Evolutionary conservation across 2,888 invertebrate genomes (phyloP).

Genomic region (Urechis unicinctus): DNA sequence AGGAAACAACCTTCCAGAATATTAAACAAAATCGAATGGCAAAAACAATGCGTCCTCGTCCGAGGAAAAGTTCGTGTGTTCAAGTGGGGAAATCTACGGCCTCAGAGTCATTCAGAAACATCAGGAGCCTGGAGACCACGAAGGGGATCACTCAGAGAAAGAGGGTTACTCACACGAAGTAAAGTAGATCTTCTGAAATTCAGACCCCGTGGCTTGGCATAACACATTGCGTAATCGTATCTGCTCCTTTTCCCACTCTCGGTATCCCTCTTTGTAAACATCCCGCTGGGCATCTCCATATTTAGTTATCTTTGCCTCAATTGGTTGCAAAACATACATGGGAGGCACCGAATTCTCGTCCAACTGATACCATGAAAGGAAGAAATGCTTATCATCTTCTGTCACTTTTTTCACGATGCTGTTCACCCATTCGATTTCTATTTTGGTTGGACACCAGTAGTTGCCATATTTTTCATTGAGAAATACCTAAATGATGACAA

Average conservation of each 20-base stretch:
- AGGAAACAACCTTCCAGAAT: no score
- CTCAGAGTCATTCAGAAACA: no score
- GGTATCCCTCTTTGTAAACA: slow-evolving; percentile 2
- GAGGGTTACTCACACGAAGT: no score
- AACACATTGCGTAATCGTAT: slow-evolving; percentile 2
- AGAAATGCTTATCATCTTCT: slow-evolving; percentile 4
- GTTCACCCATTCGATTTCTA: slow-evolving; percentile 1
- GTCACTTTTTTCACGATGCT: slow-evolving; percentile 1
- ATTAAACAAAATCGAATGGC: no score
- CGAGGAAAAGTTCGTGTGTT: no score
- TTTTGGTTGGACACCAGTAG: slow-evolving; percentile 5
- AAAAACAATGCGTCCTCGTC: no score
- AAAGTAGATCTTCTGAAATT: slow-evolving; percentile 3
- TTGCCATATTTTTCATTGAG: slow-evolving; percentile 8
- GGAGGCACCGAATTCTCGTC: slow-evolving; percentile 2
- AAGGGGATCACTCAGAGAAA: no score
- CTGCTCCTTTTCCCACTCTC: slow-evolving; percentile 4
- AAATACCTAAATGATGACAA: slow-evolving; percentile 5
- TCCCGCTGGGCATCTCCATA: background rate
- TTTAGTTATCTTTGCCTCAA: background rate
- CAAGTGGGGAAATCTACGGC: no score
- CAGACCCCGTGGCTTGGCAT: background rate
- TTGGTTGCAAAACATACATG: slow-evolving; percentile 4
- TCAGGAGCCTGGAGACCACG: no score
- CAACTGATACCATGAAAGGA: slow-evolving; percentile 8